Percentiles rank a stretch among this genome's conserved stretches.
Evolutionary conservation across 2,797 vertebrate genomes (phyloP).

Genomic region (Tarsius wallacei): DNA sequence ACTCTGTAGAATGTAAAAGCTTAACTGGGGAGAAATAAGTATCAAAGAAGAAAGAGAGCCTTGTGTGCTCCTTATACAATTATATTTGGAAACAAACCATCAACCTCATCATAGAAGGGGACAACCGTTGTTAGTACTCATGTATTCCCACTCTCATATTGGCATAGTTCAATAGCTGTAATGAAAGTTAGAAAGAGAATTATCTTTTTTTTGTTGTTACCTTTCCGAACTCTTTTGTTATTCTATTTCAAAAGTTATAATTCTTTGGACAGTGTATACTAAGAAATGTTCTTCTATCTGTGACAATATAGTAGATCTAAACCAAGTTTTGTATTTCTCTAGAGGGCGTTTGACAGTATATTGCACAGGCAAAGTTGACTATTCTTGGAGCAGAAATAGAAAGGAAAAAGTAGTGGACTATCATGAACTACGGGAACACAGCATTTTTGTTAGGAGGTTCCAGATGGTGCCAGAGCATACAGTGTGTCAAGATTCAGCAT

Average conservation of each 20-base stretch:
- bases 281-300: not conserved
- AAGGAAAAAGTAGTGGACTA: not conserved
- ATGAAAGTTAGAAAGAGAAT: not conserved
- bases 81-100: not conserved
- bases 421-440: not conserved
- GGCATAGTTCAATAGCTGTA: not conserved
- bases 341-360: not conserved
- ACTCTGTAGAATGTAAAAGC: not conserved
- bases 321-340: not conserved
- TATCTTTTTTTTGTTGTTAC: not conserved
- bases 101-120: not conserved
- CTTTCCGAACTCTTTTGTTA: not conserved
- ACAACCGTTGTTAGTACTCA: not conserved
- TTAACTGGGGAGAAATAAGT: not conserved
- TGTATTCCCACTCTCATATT: not conserved
- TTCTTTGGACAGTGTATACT: not conserved
- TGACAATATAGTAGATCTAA: not conserved
- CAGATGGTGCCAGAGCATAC: not conserved
- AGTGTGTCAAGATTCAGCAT: not conserved
- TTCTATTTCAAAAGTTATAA: slow-evolving; percentile 37
- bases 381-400: not conserved
- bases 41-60: not conserved
- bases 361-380: not conserved
- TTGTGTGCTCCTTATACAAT: not conserved
- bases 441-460: not conserved